Conservation (phyloP, 23 tunicate species). For the Clavelina lepadiformis region DNA sequence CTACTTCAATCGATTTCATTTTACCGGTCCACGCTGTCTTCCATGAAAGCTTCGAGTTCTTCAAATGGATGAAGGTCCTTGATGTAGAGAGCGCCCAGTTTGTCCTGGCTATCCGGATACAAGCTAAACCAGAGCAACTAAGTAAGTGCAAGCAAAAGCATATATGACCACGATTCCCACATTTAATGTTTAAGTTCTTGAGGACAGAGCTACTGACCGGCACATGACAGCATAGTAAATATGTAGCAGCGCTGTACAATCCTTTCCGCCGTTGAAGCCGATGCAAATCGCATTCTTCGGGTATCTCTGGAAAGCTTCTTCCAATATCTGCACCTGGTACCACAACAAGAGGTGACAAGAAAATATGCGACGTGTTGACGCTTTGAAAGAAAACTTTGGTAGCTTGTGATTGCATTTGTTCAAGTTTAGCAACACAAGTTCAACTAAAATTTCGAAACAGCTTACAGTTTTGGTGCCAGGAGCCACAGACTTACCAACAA, state of each 20-base stretch:
- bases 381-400: no score
- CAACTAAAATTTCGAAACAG: no score
- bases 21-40: slow-evolving; percentile 33
- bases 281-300: slow-evolving; percentile 37
- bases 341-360: no score
- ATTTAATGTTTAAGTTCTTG: no score
- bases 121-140: slow-evolving; percentile 15
- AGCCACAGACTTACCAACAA: no score
- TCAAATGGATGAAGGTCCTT: slow-evolving; percentile 65
- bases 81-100: slow-evolving; percentile 45
- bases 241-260: slow-evolving; percentile 84
- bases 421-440: no score
- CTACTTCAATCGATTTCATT: neutral
- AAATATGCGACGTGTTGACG: no score
- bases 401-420: no score
- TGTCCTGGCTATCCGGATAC: slow-evolving; percentile 12
- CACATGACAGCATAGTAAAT: slow-evolving; percentile 50
- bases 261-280: slow-evolving; percentile 91
- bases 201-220: slow-evolving; percentile 22
- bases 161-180: no score
- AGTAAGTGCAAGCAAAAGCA: no score
- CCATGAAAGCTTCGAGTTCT: slow-evolving; percentile 66
- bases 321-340: slow-evolving; percentile 43
- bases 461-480: no score
- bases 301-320: slow-evolving; percentile 49